A percentile compares a stretch with the other conserved stretches of the same genome.
These are phyloP conservation scores for Ophraella communa DNA, from an alignment of 2,888 invertebrate genomes.

Conservation along the genomic window DNA sequence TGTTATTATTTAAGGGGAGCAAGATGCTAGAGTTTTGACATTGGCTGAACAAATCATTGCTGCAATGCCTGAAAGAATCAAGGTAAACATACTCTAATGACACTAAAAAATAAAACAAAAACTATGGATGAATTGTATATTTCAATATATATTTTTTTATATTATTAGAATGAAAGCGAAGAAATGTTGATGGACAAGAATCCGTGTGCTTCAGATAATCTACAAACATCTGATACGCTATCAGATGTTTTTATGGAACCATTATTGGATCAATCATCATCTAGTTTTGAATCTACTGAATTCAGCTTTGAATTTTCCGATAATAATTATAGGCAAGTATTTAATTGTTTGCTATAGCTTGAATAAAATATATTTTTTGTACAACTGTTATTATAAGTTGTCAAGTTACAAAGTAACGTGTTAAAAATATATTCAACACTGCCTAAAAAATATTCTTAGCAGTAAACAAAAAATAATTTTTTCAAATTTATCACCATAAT, in stretches of 20 bases:
- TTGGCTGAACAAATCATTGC: conserved; percentile 98
- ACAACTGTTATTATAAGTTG: no score
- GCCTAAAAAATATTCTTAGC: no score
- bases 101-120: no score
- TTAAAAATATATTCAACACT: no score
- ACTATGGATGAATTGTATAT: neutral
- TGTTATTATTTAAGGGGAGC: conserved; percentile 71
- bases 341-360: neutral
- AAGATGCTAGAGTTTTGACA: conserved; percentile 89
- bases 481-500: no score
- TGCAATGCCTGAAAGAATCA: conserved; percentile 96
- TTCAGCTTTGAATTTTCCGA: conserved; percentile 85
- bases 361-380: neutral
- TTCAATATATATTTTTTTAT: neutral
- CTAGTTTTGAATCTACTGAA: conserved; percentile 70
- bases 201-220: conserved; percentile 63
- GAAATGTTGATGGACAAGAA: conserved; percentile 70
- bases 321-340: conserved; percentile 74
- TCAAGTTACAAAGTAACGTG: no score
- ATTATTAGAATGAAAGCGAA: conserved; percentile 75
- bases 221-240: conserved; percentile 56
- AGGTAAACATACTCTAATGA: conserved; percentile 66
- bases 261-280: conserved; percentile 71
- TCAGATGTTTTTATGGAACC: conserved; percentile 80
- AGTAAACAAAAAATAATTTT: no score